These are phyloP conservation scores for Diceros bicornis DNA, from an alignment of 2,797 vertebrate species.

Conservation along the genomic window DNA sequence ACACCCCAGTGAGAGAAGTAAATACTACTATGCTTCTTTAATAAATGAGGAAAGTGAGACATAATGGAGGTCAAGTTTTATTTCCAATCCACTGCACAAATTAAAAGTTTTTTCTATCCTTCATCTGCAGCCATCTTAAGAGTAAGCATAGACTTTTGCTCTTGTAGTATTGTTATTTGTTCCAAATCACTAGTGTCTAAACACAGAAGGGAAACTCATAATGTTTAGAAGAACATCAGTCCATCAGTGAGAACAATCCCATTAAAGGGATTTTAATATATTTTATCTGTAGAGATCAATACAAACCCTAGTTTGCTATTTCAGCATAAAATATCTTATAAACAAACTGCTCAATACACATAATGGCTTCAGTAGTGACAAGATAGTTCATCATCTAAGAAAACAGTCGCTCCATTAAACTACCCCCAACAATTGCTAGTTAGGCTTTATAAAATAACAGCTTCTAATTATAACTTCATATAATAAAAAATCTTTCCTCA, in stretches of 20 bases:
- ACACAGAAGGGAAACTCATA: conserved; percentile 12
- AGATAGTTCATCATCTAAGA: not conserved
- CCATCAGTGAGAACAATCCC: not conserved
- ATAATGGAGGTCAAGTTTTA: conserved; percentile 48
- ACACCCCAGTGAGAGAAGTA: conserved; percentile 39
- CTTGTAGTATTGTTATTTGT: conserved; percentile 22
- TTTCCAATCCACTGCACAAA: conserved; percentile 55
- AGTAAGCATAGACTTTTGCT: not conserved
- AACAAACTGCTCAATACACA: conserved; percentile 14
- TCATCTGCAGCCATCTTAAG: not conserved
- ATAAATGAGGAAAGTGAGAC: conserved; percentile 57
- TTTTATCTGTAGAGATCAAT: conserved; percentile 41
- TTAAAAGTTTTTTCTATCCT: not conserved
- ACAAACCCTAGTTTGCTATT: conserved; percentile 1
- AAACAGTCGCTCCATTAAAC: not conserved
- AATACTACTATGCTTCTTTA: conserved; percentile 4
- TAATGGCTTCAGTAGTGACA: not conserved
- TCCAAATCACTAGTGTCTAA: not conserved
- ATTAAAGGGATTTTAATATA: conserved; percentile 45
- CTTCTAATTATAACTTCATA: not conserved
- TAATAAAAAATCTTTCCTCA: not conserved
- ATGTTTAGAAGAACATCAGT: not conserved
- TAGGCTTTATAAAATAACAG: not conserved
- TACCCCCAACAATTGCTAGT: not conserved
- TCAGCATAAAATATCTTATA: conserved; percentile 51